phyloP scores from a whole-genome alignment of 2,797 vertebrate species.

The Halcyon leucocephala region DNA sequence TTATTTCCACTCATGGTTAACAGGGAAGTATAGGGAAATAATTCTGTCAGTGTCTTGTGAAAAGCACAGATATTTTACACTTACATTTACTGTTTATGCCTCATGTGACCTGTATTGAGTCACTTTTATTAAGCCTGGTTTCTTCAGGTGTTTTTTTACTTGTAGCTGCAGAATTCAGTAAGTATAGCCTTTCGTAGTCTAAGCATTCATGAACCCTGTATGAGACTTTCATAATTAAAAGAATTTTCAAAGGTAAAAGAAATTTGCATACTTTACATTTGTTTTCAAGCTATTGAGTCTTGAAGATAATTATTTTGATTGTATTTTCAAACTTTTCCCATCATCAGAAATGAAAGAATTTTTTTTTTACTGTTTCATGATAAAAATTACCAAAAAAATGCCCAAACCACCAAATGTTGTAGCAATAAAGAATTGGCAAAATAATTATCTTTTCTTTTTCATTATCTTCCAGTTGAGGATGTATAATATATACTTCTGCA shows the following conservation, averaged over 20 bases:
- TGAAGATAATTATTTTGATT: not conserved
- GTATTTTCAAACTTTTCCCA: not conserved
- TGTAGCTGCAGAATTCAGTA: not conserved
- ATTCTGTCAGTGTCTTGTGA: not conserved
- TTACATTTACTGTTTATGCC: not conserved
- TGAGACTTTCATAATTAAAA: not conserved
- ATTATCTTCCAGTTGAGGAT: not conserved
- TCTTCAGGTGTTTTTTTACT: not conserved
- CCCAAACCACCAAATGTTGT: not conserved
- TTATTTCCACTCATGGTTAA: not conserved
- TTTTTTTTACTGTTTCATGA: not conserved
- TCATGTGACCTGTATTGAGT: not conserved
- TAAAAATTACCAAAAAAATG: not conserved
- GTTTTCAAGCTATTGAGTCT: not conserved
- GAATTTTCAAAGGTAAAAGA: not conserved
- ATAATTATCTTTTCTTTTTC: not conserved
- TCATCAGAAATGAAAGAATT: not conserved
- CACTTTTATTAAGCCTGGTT: not conserved
- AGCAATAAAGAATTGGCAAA: not conserved
- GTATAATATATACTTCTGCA: not conserved
- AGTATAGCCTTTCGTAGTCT: not conserved
- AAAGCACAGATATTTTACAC: not conserved
- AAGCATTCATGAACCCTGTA: not conserved
- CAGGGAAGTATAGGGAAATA: fast-evolving
- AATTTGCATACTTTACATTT: not conserved